Percentiles rank a stretch among this genome's conserved stretches.
These are phyloP conservation scores for Tribolium castaneum DNA, from an alignment of 1,140 invertebrate genomes.

Conservation along the genomic window DNA sequence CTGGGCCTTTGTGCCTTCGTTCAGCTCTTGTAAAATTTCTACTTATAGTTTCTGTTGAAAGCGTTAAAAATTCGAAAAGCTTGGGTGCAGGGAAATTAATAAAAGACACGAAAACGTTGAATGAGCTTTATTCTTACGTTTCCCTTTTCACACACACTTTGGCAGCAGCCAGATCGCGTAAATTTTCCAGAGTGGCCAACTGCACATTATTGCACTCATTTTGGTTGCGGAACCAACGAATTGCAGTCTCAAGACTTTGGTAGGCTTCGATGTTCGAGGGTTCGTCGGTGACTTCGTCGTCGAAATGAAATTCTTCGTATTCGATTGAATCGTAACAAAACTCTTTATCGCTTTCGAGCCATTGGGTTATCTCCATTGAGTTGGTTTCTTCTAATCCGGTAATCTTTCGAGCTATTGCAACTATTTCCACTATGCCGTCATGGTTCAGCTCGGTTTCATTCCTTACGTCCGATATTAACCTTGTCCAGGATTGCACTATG, in stretches of 20 bases:
- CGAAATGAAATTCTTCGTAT: not conserved
- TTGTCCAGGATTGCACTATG: conserved; percentile 5
- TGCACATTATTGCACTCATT: not conserved
- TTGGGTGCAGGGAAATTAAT: not conserved
- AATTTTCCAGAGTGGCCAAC: not conserved
- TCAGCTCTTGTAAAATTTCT: too few relatives aligned
- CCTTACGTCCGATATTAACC: not conserved
- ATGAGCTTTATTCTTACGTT: not conserved
- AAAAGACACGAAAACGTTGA: not conserved
- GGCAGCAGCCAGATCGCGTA: not conserved
- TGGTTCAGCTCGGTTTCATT: not conserved
- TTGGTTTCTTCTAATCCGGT: not conserved
- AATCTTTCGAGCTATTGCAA: conserved; percentile 3
- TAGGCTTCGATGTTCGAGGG: not conserved
- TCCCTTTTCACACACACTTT: not conserved
- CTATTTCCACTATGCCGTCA: not conserved
- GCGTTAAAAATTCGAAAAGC: conserved; percentile 12
- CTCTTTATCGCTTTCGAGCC: not conserved
- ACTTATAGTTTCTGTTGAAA: too few relatives aligned
- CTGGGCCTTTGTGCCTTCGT: too few relatives aligned
- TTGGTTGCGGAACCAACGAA: not conserved
- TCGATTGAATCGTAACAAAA: not conserved
- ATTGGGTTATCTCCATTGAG: not conserved
- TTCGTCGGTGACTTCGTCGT: not conserved
- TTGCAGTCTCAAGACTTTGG: not conserved